Conservation (phyloP, 2,797 vertebrate species). For the Enteromius argenteus region DNA sequence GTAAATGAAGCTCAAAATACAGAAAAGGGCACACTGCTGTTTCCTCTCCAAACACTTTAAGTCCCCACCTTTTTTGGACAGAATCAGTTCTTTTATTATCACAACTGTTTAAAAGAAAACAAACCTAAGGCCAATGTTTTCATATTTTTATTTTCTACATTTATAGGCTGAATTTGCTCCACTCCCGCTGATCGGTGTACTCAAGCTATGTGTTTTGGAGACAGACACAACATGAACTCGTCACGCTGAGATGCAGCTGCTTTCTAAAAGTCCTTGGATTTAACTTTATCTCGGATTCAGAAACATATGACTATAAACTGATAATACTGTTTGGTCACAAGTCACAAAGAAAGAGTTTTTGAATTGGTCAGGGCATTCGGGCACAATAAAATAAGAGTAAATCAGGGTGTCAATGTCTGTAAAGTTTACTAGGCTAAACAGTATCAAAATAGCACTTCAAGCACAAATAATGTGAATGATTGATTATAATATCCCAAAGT, state of each 20-base stretch:
- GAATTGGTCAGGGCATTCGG: not conserved
- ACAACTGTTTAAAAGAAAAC: conserved; percentile 12
- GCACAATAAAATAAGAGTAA: not conserved
- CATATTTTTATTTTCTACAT: conserved; percentile 4
- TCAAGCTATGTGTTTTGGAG: conserved; percentile 32
- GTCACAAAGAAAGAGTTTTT: conserved; percentile 7
- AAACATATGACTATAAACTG: not conserved
- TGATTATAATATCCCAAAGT: conserved; percentile 16
- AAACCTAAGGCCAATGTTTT: not conserved
- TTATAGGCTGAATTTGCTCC: conserved; percentile 34
- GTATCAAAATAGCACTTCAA: not conserved
- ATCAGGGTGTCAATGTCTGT: not conserved
- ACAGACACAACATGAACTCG: conserved; percentile 33
- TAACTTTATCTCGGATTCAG: conserved; percentile 20
- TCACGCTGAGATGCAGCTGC: conserved; percentile 53
- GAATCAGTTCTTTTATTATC: not conserved
- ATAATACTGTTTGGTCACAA: conserved; percentile 7
- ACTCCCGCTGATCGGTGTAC: not conserved
- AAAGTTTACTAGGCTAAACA: not conserved
- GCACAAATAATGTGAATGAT: not conserved
- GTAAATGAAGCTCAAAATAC: conserved; percentile 26
- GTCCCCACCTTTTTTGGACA: not conserved
- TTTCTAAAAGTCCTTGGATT: conserved; percentile 29
- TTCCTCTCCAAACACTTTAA: conserved; percentile 32
- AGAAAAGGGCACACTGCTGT: not conserved